Percentiles rank a stretch among this genome's conserved stretches.
phyloP scores from a whole-genome alignment of 2,113 vertebrate genomes.

The Stigmatopora nigra region DNA sequence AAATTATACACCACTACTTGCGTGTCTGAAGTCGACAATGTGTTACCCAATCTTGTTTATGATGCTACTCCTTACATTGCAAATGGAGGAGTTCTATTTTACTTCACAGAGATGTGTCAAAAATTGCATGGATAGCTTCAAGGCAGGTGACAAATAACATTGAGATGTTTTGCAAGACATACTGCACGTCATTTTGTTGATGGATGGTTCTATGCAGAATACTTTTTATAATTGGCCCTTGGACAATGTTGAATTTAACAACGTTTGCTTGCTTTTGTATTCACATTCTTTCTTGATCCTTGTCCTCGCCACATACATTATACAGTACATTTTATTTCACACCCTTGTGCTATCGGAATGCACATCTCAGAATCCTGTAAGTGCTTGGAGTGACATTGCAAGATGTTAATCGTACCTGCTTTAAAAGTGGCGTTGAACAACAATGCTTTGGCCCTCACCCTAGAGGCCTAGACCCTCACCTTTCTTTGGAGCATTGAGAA shows the following conservation, averaged over 20 bases:
- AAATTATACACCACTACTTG: neutral
- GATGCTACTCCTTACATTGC: neutral
- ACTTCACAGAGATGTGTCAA: slow-evolving; percentile 39
- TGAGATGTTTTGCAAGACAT: slow-evolving; percentile 27
- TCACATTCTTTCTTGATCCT: neutral
- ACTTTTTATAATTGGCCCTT: too few species aligned
- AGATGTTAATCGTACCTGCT: neutral
- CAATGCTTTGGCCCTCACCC: too few species aligned
- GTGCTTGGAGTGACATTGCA: neutral
- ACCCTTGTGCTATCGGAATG: neutral
- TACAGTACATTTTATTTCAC: neutral
- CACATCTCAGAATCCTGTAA: neutral
- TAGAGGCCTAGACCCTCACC: slow-evolving; percentile 1
- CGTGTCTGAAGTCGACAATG: neutral
- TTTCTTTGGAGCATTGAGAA: slow-evolving; percentile 16
- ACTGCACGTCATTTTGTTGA: slow-evolving; percentile 1
- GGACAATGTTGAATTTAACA: too few species aligned
- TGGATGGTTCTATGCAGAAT: too few species aligned
- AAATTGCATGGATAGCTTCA: slow-evolving; percentile 22
- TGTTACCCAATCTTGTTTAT: neutral
- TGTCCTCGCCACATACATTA: neutral
- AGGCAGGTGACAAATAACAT: slow-evolving; percentile 14
- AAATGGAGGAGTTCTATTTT: neutral
- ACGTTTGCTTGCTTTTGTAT: neutral
- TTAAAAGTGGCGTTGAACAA: too few species aligned